Percentiles rank a stretch among this genome's conserved stretches.
Evolutionary conservation across 2,797 vertebrate genomes (phyloP).

Genomic region (Hoplostethus mediterraneus): DNA sequence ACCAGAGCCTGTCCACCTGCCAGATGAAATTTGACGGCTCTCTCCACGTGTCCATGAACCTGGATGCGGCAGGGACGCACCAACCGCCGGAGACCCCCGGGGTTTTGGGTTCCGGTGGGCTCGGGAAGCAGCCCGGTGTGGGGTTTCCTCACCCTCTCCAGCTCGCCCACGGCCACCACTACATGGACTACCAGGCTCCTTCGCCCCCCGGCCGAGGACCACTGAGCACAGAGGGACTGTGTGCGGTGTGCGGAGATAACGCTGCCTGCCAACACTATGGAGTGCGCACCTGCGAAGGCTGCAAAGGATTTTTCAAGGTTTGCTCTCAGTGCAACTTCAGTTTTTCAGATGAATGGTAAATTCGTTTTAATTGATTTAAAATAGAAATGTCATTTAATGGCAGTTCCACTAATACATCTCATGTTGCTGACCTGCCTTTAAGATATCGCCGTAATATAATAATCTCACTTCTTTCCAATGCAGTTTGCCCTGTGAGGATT

Average conservation of each 20-base stretch:
- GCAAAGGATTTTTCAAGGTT: constrained; percentile 98
- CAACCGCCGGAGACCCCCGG: constrained; percentile 85
- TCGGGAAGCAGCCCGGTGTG: constrained; percentile 88
- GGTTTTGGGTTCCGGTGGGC: constrained; percentile 84
- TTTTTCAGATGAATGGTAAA: background rate
- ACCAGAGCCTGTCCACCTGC: constrained; percentile 87
- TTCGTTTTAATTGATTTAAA: background rate
- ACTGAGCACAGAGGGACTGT: constrained; percentile 91
- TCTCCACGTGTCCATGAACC: constrained; percentile 89
- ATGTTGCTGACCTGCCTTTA: too few relatives aligned
- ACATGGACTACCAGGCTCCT: constrained; percentile 89
- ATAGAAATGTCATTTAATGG: too few relatives aligned
- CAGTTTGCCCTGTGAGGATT: too few relatives aligned
- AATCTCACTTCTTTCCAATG: too few relatives aligned
- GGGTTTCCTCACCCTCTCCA: constrained; percentile 90
- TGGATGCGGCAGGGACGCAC: constrained; percentile 85
- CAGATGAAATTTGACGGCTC: constrained; percentile 94
- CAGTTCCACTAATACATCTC: too few relatives aligned
- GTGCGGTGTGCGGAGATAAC: constrained; percentile 97
- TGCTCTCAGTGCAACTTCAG: background rate
- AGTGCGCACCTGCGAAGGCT: constrained; percentile 95
- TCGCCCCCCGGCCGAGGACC: constrained; percentile 86
- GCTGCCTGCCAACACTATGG: constrained; percentile 98
- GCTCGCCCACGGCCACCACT: constrained; percentile 89
- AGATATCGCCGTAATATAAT: too few relatives aligned